Conservation (phyloP, 2,797 vertebrate species). For the Champsocephalus gunnari region DNA sequence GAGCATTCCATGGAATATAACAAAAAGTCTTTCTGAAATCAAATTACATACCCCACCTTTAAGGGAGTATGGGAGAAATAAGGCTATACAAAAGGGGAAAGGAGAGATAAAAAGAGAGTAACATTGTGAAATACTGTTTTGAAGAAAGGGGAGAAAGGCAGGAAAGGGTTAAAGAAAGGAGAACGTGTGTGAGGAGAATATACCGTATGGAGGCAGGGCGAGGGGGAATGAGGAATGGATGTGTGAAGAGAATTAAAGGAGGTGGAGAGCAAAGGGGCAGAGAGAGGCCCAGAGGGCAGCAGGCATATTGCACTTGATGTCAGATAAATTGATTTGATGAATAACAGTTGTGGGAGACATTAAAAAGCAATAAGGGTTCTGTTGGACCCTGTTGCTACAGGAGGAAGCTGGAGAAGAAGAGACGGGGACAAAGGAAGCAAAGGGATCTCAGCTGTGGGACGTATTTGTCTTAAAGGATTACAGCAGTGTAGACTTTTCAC, state of each 20-base stretch:
- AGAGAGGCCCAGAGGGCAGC: slow-evolving; percentile 20
- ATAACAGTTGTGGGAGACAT: slow-evolving; percentile 36
- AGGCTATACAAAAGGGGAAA: background rate
- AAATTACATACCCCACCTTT: too few relatives aligned
- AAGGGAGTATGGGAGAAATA: background rate
- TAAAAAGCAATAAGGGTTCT: slow-evolving; percentile 35
- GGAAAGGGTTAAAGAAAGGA: background rate
- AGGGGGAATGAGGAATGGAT: slow-evolving; percentile 19
- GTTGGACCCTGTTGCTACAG: slow-evolving; percentile 15
- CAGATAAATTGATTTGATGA: slow-evolving; percentile 50
- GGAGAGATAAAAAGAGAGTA: background rate
- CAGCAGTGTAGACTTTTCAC: slow-evolving; percentile 27
- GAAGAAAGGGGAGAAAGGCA: slow-evolving; percentile 74
- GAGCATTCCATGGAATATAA: too few relatives aligned
- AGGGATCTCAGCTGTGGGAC: background rate
- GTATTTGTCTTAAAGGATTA: slow-evolving; percentile 1
- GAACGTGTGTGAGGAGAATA: background rate
- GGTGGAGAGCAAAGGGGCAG: slow-evolving; percentile 19
- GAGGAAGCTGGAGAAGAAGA: slow-evolving; percentile 1
- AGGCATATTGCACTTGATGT: slow-evolving; percentile 28
- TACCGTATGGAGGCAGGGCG: background rate
- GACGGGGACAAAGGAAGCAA: background rate
- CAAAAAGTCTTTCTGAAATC: too few relatives aligned
- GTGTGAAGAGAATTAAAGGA: slow-evolving; percentile 7
- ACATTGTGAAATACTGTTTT: background rate